phyloP scores from a whole-genome alignment of 2,888 invertebrate genomes.

The Morpho deidamia region DNA sequence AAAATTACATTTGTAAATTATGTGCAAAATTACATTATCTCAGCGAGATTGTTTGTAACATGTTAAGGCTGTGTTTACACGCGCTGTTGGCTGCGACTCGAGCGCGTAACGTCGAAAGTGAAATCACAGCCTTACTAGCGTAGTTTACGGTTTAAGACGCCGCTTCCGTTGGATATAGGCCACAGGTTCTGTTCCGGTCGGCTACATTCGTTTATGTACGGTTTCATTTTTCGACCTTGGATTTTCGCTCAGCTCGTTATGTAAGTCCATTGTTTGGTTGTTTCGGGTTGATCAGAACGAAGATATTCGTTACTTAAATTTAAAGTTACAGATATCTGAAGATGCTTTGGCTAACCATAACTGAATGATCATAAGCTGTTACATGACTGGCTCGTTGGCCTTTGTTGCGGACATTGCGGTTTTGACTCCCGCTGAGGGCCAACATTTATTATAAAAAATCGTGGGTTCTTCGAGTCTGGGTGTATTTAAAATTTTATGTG shows the following conservation, averaged over 20 bases:
- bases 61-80: constrained; percentile 53
- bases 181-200: constrained; percentile 54
- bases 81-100: constrained; percentile 43
- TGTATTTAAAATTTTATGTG: no score
- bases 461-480: no score
- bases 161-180: constrained; percentile 59
- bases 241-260: constrained; percentile 40
- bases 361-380: no score
- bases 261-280: constrained; percentile 38
- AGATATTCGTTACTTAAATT: background rate
- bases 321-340: background rate
- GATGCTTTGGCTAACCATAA: no score
- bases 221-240: constrained; percentile 68
- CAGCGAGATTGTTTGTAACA: constrained; percentile 15
- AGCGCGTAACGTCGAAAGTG: constrained; percentile 61
- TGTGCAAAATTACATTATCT: constrained; percentile 17
- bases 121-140: constrained; percentile 42
- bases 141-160: constrained; percentile 41
- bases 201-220: constrained; percentile 54
- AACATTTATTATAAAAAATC: no score
- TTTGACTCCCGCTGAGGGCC: no score
- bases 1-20: constrained; percentile 20
- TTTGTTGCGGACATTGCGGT: no score
- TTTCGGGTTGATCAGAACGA: constrained; percentile 22
- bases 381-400: no score